A percentile compares a stretch with the other conserved stretches of the same genome.
Conservation (phyloP, 1,140 invertebrate genomes). For the Sinonovacula constricta region DNA sequence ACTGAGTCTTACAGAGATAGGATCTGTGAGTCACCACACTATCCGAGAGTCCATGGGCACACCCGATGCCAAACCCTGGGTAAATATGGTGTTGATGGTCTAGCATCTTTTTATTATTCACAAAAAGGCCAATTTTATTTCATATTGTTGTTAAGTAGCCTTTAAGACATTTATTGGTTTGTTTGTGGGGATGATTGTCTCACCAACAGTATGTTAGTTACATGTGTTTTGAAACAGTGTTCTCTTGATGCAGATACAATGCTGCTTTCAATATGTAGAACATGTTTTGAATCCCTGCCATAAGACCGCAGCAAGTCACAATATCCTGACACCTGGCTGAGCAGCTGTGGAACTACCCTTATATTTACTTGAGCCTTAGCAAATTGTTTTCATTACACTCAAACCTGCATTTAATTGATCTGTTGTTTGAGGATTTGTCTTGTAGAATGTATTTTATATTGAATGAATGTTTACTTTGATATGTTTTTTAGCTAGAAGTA, state of each 20-base stretch:
- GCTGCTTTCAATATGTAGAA: no score
- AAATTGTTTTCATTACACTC: background rate
- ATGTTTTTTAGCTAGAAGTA: no score
- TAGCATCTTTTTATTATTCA: background rate
- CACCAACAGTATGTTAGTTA: no score
- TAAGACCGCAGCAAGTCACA: background rate
- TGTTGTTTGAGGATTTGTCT: no score
- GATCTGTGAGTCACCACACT: constrained; percentile 14
- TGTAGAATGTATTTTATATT: no score
- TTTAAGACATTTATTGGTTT: background rate
- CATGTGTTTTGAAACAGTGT: no score
- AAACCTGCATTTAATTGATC: no score
- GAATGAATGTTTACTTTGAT: no score
- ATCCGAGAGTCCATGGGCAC: constrained; percentile 48
- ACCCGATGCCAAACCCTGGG: constrained; percentile 46
- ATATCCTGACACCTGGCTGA: no score
- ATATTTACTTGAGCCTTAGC: background rate
- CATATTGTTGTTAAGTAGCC: background rate
- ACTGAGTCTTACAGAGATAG: constrained; percentile 30
- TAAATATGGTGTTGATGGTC: background rate
- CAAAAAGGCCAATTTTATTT: background rate
- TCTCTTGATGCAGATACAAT: no score
- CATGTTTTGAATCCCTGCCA: background rate
- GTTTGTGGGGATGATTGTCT: background rate
- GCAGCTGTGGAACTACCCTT: no score